These are phyloP conservation scores for Eilema depressum DNA, from an alignment of 2,888 invertebrate genomes.

Conservation along the genomic window DNA sequence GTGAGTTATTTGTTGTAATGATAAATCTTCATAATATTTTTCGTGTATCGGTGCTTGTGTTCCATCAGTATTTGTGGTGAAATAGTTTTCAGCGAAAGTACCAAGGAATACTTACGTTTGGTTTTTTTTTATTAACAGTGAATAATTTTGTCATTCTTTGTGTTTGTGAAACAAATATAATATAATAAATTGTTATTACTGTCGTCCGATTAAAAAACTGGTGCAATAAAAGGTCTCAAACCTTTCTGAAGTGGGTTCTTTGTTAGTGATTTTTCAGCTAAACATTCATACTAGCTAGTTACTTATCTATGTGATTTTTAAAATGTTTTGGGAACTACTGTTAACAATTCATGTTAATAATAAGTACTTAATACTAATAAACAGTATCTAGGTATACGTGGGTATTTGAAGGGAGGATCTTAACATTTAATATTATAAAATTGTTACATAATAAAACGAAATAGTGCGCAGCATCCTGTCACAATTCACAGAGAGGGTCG, in stretches of 20 bases:
- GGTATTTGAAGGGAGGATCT: background rate
- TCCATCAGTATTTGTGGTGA: background rate
- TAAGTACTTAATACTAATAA: background rate
- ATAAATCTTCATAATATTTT: background rate
- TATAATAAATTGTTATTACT: background rate
- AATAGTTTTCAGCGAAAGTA: slow-evolving; percentile 35
- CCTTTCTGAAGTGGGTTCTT: too few species aligned
- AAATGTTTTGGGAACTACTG: background rate
- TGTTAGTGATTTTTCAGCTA: background rate
- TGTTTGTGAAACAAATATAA: slow-evolving; percentile 27
- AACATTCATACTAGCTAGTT: background rate
- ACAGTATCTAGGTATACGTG: background rate
- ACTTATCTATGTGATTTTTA: background rate
- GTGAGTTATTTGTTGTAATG: slow-evolving; percentile 44
- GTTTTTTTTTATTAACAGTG: slow-evolving; percentile 18
- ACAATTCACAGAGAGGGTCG: slow-evolving; percentile 45
- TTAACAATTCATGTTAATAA: background rate
- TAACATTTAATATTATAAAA: slow-evolving; percentile 26
- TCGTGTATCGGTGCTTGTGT: slow-evolving; percentile 14
- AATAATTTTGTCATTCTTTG: slow-evolving; percentile 25
- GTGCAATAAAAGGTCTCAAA: background rate
- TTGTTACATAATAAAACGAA: slow-evolving; percentile 59
- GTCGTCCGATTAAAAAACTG: background rate
- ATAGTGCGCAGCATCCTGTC: slow-evolving; percentile 63
- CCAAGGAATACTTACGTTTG: slow-evolving; percentile 8